Percentiles rank a stretch among this genome's conserved stretches.
Conservation (phyloP, 2,113 vertebrate species). For the Syngnathus typhle region DNA sequence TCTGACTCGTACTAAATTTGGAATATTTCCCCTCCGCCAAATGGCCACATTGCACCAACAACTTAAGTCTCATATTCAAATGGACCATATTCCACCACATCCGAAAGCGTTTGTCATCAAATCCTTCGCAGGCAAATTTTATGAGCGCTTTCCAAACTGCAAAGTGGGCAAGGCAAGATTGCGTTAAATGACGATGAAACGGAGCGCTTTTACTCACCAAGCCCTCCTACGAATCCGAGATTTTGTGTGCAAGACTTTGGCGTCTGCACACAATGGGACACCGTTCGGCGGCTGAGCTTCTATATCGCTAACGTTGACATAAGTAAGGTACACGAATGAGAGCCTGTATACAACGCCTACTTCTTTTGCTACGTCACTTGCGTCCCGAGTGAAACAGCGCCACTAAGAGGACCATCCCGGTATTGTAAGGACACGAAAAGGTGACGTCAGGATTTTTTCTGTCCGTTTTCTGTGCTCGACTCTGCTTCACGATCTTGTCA, state of each 20-base stretch:
- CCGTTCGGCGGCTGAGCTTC: neutral
- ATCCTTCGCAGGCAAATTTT: slow-evolving; percentile 31
- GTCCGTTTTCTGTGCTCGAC: neutral
- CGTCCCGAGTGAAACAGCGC: slow-evolving; percentile 29
- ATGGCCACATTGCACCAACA: neutral
- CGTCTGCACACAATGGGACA: slow-evolving; percentile 15
- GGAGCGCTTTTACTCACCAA: slow-evolving; percentile 39
- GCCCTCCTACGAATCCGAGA: slow-evolving; percentile 4
- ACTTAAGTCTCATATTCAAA: neutral
- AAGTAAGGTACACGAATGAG: slow-evolving; percentile 51
- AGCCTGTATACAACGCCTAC: slow-evolving; percentile 28
- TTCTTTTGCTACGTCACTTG: slow-evolving; percentile 45
- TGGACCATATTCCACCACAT: neutral
- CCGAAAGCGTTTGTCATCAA: neutral
- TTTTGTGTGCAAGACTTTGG: slow-evolving; percentile 4
- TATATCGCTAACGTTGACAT: slow-evolving; percentile 5
- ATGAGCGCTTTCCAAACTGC: neutral
- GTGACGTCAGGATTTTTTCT: neutral
- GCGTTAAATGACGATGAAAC: neutral
- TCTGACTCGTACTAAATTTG: neutral
- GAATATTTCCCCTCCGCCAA: neutral
- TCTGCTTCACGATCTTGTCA: neutral
- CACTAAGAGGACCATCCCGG: neutral
- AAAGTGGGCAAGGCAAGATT: neutral
- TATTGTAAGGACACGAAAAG: neutral